Evolutionary conservation across 2,797 vertebrate genomes (phyloP).

Genomic region (Perdix hodgsoniae): DNA sequence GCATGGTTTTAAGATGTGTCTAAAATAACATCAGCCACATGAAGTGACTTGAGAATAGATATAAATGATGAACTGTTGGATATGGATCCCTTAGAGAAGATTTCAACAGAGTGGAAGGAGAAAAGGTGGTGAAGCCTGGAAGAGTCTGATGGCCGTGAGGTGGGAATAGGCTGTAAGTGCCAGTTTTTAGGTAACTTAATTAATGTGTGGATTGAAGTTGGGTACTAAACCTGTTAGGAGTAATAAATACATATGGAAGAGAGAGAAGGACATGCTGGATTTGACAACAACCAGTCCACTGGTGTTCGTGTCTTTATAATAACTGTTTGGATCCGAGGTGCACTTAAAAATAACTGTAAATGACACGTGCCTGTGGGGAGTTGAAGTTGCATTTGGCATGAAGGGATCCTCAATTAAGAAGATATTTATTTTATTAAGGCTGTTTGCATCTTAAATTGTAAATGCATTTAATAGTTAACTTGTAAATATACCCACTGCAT

Average conservation of each 20-base stretch:
- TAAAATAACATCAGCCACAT: not conserved
- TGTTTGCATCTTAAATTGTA: fast-evolving
- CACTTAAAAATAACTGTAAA: not conserved
- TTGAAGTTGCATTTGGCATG: not conserved
- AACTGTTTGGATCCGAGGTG: not conserved
- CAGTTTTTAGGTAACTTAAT: not conserved
- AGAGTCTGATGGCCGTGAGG: not conserved
- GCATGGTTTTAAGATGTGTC: not conserved
- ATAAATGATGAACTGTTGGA: not conserved
- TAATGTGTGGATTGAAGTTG: not conserved
- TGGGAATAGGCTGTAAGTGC: not conserved
- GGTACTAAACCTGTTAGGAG: not conserved
- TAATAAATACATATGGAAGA: not conserved
- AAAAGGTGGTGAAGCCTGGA: not conserved
- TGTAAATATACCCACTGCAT: not conserved
- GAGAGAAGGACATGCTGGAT: not conserved
- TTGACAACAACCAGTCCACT: not conserved
- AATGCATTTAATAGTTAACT: not conserved
- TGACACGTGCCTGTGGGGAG: not conserved
- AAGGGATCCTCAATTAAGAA: not conserved
- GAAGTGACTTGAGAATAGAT: not conserved
- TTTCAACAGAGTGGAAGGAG: not conserved
- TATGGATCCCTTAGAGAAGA: not conserved
- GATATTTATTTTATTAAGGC: no score
- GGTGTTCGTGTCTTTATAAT: not conserved